Base-by-base conservation (phyloP, 1,140 invertebrate genomes). In the Hypothenemus hampei region DNA sequence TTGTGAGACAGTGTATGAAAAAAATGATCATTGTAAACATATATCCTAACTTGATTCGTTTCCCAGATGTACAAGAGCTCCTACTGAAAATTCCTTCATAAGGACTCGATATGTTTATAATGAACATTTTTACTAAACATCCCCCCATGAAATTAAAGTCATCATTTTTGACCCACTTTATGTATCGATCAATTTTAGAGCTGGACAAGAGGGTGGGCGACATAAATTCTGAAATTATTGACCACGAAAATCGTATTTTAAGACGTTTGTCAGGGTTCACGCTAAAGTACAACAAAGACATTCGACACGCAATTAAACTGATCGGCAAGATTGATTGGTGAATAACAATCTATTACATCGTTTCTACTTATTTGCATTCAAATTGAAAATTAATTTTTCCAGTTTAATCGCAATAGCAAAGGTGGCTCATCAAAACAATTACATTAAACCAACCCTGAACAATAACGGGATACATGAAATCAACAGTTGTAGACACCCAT, bases 281-380 rank as follows among this genome's bases (percentile, higher is more conserved):
- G 13, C 68, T 83, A 45, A 76, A 84, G 61, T 73, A 86, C 54
- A 75, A 82, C 7, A 64, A 76, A 13, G 69, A 77, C 4, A 73
- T 92, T 8, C 64, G 81, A 1, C 73, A 76, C 33, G 72, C 87
- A 4, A 75, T 87, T 31, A 76, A 83, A 50, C 72, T 77, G 24
- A 80, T 83, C 58, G 83, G 82, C 15, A 78, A 88, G 67, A 73
- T 91, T 0, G 88, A 91, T 68, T 84, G 83, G 88, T 90, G 74
- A 35, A 22, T 16, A 3, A 48, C 21, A 45, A 7, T 45, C 5
- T 26, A 4, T 11, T n/a, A 45, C 23, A 29, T 4, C 8, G 7
- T 3, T 20, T 7, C 24, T 16, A 18, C 5, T 19, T 36, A 35
- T 33, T 26, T 1, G 19, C 20, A 13, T 36, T 35, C n/a, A n/a